Evolutionary conservation across 2,113 vertebrate genomes (phyloP).

Genomic region (Pseudopodoces humilis): DNA sequence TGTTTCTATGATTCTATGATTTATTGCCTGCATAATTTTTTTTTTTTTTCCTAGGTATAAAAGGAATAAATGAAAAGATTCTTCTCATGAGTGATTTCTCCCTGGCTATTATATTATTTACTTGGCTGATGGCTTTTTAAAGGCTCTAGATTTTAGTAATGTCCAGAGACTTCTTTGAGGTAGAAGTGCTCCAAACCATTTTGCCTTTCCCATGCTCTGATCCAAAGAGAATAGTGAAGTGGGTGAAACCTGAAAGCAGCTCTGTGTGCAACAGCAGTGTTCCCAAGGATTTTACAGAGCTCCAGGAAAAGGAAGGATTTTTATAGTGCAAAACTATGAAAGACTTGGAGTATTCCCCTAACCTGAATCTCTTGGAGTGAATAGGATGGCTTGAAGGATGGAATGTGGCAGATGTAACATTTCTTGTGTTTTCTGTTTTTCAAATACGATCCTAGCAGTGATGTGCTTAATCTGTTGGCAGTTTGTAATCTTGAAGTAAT

Average conservation of each 20-base stretch:
- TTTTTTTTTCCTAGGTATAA: background rate
- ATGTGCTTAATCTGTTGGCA: background rate
- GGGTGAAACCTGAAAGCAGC: background rate
- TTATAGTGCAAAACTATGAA: background rate
- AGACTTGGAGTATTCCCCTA: background rate
- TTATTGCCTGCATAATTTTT: background rate
- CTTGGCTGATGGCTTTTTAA: background rate
- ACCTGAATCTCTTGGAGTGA: background rate
- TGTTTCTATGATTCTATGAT: background rate
- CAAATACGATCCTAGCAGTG: background rate
- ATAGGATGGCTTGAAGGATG: background rate
- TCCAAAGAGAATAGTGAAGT: background rate
- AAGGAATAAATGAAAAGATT: background rate
- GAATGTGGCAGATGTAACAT: background rate
- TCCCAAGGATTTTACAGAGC: background rate
- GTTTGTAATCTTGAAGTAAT: background rate
- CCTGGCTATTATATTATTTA: background rate
- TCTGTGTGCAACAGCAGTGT: background rate
- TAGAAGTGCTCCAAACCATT: background rate
- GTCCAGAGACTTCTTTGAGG: background rate
- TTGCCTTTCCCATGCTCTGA: background rate
- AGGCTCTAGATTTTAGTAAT: background rate
- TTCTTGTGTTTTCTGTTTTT: background rate
- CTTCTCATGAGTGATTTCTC: background rate
- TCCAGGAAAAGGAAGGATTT: background rate